Conservation (phyloP, 2,888 invertebrate genomes). For the Acleris holmiana region DNA sequence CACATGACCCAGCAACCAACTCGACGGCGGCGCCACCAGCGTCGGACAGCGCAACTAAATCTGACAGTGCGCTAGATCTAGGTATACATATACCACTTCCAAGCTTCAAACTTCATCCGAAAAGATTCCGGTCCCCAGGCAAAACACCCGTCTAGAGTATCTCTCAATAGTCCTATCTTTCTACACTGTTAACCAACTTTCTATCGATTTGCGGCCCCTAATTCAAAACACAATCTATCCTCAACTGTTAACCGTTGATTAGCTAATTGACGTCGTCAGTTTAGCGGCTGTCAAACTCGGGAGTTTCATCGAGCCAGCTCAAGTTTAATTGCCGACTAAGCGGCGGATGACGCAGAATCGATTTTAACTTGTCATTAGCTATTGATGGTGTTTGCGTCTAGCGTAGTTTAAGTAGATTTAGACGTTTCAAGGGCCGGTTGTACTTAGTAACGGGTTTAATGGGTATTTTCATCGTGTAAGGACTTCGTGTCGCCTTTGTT, state of each 20-base stretch:
- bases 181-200: neutral
- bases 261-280: constrained; percentile 63
- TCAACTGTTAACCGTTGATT: constrained; percentile 51
- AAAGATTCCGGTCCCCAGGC: no score
- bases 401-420: constrained; percentile 3
- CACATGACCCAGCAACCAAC: no score
- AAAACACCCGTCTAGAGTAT: no score
- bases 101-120: no score
- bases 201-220: constrained; percentile 8
- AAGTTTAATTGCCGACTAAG: constrained; percentile 34
- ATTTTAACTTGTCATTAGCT: constrained; percentile 26
- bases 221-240: constrained; percentile 31
- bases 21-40: no score
- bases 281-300: neutral
- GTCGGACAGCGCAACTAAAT: no score
- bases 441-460: neutral
- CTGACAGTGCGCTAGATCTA: no score
- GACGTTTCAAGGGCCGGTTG: neutral
- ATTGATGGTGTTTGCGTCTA: constrained; percentile 20
- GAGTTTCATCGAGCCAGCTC: constrained; percentile 1
- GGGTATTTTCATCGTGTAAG: neutral
- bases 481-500: no score
- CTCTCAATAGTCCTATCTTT: no score
- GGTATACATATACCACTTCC: no score
- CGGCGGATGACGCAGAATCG: constrained; percentile 25